phyloP scores from a whole-genome alignment of 2,888 invertebrate genomes.

The Caenorhabditis sp. region DNA sequence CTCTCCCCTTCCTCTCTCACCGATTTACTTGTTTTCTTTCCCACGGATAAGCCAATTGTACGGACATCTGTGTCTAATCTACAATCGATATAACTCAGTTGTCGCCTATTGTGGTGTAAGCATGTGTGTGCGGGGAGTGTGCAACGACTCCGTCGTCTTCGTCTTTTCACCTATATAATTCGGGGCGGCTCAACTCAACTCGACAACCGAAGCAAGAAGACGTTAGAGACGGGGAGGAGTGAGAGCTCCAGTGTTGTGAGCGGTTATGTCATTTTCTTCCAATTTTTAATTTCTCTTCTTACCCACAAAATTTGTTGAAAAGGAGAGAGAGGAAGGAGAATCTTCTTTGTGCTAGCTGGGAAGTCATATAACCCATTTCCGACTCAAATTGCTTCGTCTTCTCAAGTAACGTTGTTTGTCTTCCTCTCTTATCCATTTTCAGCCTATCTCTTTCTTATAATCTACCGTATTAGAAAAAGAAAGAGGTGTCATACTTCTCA shows the following conservation, averaged over 20 bases:
- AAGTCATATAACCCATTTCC: constrained; percentile 30
- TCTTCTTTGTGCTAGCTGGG: background rate
- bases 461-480: constrained; percentile 29
- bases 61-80: constrained; percentile 52
- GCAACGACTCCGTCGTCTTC: constrained; percentile 57
- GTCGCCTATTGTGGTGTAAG: constrained; percentile 60
- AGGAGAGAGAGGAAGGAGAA: constrained; percentile 17
- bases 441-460: constrained; percentile 1
- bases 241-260: constrained; percentile 32
- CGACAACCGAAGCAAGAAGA: constrained; percentile 7
- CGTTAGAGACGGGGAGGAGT: constrained; percentile 31
- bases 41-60: constrained; percentile 49
- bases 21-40: background rate
- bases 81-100: constrained; percentile 58
- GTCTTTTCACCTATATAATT: constrained; percentile 61
- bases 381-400: constrained; percentile 22
- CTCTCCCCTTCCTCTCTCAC: background rate
- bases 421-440: constrained; percentile 1
- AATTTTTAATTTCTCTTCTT: constrained; percentile 45
- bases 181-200: constrained; percentile 51
- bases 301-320: constrained; percentile 18
- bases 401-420: constrained; percentile 31
- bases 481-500: constrained; percentile 37
- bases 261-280: constrained; percentile 49
- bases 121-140: constrained; percentile 28